Base-by-base conservation (phyloP, 2,888 invertebrate genomes). In the Stictocephala bisonia region DNA sequence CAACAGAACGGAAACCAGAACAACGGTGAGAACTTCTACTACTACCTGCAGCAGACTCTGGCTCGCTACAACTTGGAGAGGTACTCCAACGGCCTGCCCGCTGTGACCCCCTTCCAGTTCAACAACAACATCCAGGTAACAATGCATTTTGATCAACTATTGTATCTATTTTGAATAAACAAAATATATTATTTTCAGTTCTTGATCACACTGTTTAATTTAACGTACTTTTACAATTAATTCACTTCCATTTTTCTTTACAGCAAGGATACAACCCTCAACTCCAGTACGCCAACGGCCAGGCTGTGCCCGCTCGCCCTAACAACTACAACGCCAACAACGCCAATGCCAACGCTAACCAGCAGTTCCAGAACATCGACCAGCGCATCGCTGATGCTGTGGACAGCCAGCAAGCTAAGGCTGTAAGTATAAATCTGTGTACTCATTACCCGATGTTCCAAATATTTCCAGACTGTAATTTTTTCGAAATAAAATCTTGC, bases 21-120 rank as follows among this genome's bases (percentile, higher is more conserved):
- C 53, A 64, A 73, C 9, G 79, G 78, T 29, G 79, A 80, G 70
- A 64, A 72, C 31, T 77, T 76, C 71, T 88, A 88, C 82, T 89
- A 86, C 85, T 85, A 86, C 81, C 89, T 91, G 81, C 89, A 91
- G 80, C 90, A 92, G 82, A 80, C 91, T 13, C 81, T 90, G 79
- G 88, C 90, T 74, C 90, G 91, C 80, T 92, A 90, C 85, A 74
- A 73, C 56, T 58, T 79, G 58, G 79, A 80, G 72, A 86, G 88
- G 77, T 79, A 87, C 1, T 85, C 87, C 2, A 86, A 87, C 72
- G 86, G 85, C 31, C 79, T 88, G 40, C 86, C 86, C 35, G 81
- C 80, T 9, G 83, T 87, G 51, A 81, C 80, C 40, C 83, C 86
- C 15, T 82, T 88, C 24, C 84, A 86, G 22, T 87, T 84, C 84